A percentile compares a stretch with the other conserved stretches of the same genome.
phyloP scores from a whole-genome alignment of 1,140 invertebrate species.

The Penaeus indicus region DNA sequence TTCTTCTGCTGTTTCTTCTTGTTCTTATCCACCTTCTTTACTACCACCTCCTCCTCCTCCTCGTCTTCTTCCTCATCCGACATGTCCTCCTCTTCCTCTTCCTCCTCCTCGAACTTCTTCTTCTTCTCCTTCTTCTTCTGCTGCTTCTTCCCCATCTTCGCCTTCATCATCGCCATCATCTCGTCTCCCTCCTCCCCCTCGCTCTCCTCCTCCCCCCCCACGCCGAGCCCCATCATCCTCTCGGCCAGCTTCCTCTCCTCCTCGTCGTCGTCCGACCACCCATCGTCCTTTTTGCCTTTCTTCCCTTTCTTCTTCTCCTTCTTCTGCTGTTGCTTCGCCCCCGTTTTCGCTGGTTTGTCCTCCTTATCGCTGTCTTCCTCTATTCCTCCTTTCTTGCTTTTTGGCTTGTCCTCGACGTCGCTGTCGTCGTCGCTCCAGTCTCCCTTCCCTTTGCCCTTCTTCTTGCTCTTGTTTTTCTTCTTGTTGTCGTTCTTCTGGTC shows the following conservation, averaged over 20 bases:
- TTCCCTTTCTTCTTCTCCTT: slow-evolving; percentile 64
- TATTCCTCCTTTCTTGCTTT: slow-evolving; percentile 23
- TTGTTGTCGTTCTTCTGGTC: slow-evolving; percentile 67
- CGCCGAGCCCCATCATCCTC: slow-evolving; percentile 49
- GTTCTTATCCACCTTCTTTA: not conserved
- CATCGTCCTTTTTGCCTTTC: slow-evolving; percentile 64
- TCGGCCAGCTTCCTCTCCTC: slow-evolving; percentile 65
- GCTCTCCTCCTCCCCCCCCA: slow-evolving; percentile 31
- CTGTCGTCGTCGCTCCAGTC: slow-evolving; percentile 57
- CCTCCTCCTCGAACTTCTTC: not conserved
- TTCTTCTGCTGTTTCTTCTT: slow-evolving; percentile 3
- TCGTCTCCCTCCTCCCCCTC: slow-evolving; percentile 39
- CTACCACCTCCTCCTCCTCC: not conserved
- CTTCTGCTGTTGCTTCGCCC: slow-evolving; percentile 24
- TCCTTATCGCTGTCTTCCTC: no score
- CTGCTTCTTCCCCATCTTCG: not conserved
- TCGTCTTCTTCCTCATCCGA: not conserved
- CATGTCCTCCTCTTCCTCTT: slow-evolving; percentile 23
- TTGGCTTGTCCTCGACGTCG: slow-evolving; percentile 35
- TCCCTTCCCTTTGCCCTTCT: slow-evolving; percentile 29
- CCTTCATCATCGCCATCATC: slow-evolving; percentile 35
- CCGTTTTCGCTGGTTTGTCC: slow-evolving; percentile 23
- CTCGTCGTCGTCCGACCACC: slow-evolving; percentile 50
- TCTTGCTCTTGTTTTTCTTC: slow-evolving; percentile 49
- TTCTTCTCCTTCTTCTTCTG: slow-evolving; percentile 1